Evolutionary conservation across 1,140 invertebrate genomes (phyloP).

Genomic region (Geopemphigus sp.): DNA sequence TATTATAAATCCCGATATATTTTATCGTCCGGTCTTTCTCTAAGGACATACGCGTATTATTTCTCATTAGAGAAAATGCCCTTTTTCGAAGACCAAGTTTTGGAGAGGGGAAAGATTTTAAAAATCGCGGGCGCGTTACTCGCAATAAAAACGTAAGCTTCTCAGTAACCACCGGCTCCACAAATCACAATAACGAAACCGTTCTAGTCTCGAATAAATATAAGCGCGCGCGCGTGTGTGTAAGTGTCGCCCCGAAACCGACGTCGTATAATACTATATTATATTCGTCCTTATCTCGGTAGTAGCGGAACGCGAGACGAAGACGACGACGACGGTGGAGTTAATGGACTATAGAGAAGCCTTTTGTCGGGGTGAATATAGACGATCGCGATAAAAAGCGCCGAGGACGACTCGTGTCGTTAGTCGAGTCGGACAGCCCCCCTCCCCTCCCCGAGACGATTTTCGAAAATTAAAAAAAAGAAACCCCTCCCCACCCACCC

Average conservation of each 20-base stretch:
- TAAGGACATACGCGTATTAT: not conserved
- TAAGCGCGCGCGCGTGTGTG: no score
- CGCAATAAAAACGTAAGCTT: no score
- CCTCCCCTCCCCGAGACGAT: no score
- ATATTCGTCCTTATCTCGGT: conserved; percentile 2
- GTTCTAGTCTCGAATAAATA: no score
- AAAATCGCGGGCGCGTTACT: not conserved
- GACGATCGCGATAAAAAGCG: not conserved
- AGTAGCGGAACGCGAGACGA: no score
- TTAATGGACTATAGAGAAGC: conserved; percentile 1
- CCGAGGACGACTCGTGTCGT: no score
- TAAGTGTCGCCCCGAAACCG: no score
- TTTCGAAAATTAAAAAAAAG: no score
- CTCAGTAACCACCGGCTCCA: no score
- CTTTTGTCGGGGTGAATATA: conserved; percentile 5
- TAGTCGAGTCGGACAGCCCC: no score
- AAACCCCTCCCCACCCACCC: no score
- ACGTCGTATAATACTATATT: not conserved
- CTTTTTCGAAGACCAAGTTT: not conserved
- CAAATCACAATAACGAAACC: no score
- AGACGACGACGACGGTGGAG: not conserved
- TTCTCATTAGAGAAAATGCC: conserved; percentile 1
- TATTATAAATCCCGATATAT: not conserved
- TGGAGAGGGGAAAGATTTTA: not conserved
- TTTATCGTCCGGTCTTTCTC: not conserved